phyloP scores from a whole-genome alignment of 2,888 invertebrate genomes.

The Eilema griseolum region DNA sequence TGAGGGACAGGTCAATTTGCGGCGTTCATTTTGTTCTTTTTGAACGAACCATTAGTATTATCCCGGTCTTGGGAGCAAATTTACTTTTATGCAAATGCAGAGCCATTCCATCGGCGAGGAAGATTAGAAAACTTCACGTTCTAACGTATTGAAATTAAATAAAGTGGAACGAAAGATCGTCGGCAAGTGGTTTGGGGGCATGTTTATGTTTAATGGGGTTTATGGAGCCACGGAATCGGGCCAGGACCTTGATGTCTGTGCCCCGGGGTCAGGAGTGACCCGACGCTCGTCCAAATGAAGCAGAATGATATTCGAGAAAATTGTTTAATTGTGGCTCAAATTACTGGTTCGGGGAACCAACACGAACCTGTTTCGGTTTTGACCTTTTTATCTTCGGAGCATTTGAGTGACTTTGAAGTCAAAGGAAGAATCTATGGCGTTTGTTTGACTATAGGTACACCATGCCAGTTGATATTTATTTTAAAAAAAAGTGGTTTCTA shows the following conservation, averaged over 20 bases:
- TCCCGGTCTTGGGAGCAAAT: slow-evolving; percentile 59
- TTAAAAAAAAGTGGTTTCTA: background rate
- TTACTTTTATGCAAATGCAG: slow-evolving; percentile 71
- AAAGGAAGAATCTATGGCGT: slow-evolving; percentile 40
- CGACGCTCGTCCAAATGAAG: slow-evolving; percentile 67
- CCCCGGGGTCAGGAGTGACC: slow-evolving; percentile 80
- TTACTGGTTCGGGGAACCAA: slow-evolving; percentile 75
- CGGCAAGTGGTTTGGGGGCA: slow-evolving; percentile 80
- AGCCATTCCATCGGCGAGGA: slow-evolving; percentile 52
- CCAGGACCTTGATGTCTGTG: slow-evolving; percentile 78
- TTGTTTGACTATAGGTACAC: slow-evolving; percentile 24
- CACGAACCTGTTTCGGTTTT: slow-evolving; percentile 64
- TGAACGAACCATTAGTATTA: slow-evolving; percentile 66
- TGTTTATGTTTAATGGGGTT: slow-evolving; percentile 84
- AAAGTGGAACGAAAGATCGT: slow-evolving; percentile 69
- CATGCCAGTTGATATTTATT: background rate
- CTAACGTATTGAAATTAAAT: slow-evolving; percentile 65
- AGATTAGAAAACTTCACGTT: slow-evolving; percentile 63
- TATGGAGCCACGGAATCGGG: slow-evolving; percentile 72
- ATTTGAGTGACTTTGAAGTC: slow-evolving; percentile 35
- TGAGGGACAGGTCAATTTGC: slow-evolving; percentile 86
- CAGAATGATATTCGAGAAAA: slow-evolving; percentile 84
- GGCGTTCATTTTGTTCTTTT: slow-evolving; percentile 73
- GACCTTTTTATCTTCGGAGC: slow-evolving; percentile 62
- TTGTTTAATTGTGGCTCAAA: slow-evolving; percentile 84